phyloP scores from a whole-genome alignment of 2,888 invertebrate species.

The Noctuana brunneofusca region DNA sequence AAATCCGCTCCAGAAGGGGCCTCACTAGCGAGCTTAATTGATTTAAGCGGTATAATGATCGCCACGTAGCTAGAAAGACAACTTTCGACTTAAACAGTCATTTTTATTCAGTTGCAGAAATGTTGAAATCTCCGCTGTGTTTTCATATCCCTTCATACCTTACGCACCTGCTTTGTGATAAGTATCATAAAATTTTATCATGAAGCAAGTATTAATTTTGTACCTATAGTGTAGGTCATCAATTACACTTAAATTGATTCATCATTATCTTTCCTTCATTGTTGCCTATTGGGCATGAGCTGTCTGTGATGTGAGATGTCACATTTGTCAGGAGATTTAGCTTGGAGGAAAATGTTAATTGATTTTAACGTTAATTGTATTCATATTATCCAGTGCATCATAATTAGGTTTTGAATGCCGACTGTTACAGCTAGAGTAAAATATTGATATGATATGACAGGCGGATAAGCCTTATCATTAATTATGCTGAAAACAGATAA shows the following conservation, averaged over 20 bases:
- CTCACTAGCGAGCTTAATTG: conserved; percentile 32
- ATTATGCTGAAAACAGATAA: neutral
- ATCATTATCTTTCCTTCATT: no score
- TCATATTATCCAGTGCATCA: neutral
- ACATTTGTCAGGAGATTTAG: no score
- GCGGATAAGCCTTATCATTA: neutral
- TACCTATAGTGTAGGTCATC: no score
- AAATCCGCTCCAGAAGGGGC: conserved; percentile 27
- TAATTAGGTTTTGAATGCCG: neutral
- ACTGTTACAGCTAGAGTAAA: neutral
- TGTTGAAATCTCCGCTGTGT: neutral
- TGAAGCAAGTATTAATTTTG: no score
- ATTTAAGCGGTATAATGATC: conserved; percentile 32
- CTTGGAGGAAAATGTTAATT: no score
- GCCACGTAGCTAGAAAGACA: neutral
- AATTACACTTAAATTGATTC: no score
- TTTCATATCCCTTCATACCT: neutral
- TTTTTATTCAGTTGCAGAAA: neutral
- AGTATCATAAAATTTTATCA: no score
- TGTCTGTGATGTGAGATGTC: no score
- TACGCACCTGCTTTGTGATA: no score
- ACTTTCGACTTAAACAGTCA: neutral
- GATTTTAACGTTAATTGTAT: no score
- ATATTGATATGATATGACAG: neutral
- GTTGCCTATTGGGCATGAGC: no score